Evolutionary conservation across 2,113 vertebrate species (phyloP), one percentile per base, ranked within the genome.

Genomic region (Ictalurus furcatus): DNA sequence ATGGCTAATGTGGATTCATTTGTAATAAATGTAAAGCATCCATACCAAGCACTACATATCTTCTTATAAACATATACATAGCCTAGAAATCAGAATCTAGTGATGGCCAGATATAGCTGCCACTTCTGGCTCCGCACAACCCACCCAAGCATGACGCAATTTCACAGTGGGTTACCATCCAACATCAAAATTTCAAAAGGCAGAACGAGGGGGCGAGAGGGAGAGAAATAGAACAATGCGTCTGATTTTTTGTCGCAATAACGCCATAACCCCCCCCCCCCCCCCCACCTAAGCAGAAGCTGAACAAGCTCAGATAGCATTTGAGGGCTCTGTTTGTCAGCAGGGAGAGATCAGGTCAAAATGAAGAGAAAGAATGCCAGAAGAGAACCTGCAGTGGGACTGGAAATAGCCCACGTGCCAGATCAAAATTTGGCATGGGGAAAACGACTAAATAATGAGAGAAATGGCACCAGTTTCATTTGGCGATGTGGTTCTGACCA

Each of bases 81-180:
- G 40, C 28, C 63, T 11, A 40, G 63, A 69, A 34, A 44, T 83
- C 67, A 83, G 28, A 67, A 88, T 83, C 87, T 83, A 84, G 58
- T 83, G 80, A 54, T 83, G 63, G 54, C 85, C 69, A 86, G 67
- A 78, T 84, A 78, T 54, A 89, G 71, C 73, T 67, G 82, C 37
- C 71, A 89, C 44, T 85, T 69, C 73, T 85, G 88, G 73, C 84
- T 85, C 69, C 14, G 13, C 73, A 85, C 83, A 85, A 44, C 73
- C 88, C 88, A 89, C 88, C 84, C 73, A 63, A 65, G 88, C 74
- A 83, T 89, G 88, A 89, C 59, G 83, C 88, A 89, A 89, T 85
- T 85, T 89, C 88, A 89, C 88, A 89, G 83, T 80, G 73, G 73
- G 73, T 76, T 85, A 80, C 73, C 83, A 85, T 85, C 83, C 88